phyloP scores from a whole-genome alignment of 2,888 invertebrate species.

The Pseudococcus longispinus region DNA sequence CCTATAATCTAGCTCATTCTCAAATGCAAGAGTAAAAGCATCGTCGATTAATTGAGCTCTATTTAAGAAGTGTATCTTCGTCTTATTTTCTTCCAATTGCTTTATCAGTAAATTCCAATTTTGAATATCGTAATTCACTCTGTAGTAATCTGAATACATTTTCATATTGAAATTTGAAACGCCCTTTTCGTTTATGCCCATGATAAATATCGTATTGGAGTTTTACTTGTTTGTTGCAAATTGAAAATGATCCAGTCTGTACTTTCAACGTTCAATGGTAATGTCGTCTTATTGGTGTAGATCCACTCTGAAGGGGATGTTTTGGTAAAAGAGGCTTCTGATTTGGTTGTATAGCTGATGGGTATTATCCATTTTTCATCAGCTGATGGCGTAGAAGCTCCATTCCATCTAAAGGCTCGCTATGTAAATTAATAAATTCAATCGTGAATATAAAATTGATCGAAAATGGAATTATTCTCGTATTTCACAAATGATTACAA shows the following conservation, averaged over 20 bases:
- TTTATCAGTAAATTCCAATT: conserved; percentile 75
- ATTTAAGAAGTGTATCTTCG: conserved; percentile 66
- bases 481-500: neutral
- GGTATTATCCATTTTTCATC: conserved; percentile 69
- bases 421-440: neutral
- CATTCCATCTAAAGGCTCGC: neutral
- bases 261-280: neutral
- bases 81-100: conserved; percentile 69
- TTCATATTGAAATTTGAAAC: neutral
- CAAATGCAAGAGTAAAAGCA: conserved; percentile 73
- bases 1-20: conserved; percentile 69
- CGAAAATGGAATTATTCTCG: neutral
- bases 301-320: conserved; percentile 59
- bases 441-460: neutral
- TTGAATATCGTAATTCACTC: conserved; percentile 74
- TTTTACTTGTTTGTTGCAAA: conserved; percentile 68
- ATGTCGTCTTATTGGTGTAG: conserved; percentile 58
- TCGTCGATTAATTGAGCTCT: conserved; percentile 85
- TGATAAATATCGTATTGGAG: neutral
- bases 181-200: neutral
- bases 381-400: neutral
- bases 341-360: conserved; percentile 65
- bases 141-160: conserved; percentile 67
- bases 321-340: conserved; percentile 58
- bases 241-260: conserved; percentile 71